These are phyloP conservation scores for Drosophila bocqueti DNA, from an alignment of 1,140 invertebrate species.

Conservation along the genomic window DNA sequence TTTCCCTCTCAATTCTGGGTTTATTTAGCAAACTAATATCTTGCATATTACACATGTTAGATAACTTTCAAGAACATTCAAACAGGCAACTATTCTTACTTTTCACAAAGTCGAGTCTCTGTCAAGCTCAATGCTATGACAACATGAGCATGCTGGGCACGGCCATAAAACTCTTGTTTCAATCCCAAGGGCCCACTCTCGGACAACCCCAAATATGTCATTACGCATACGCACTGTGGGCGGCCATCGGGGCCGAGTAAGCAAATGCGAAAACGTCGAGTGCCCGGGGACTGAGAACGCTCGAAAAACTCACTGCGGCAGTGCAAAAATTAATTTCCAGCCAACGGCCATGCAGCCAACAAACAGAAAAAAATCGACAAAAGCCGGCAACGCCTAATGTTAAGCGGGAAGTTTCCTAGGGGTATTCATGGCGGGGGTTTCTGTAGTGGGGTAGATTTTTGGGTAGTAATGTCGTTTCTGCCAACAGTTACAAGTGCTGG, in stretches of 20 bases:
- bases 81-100: not conserved
- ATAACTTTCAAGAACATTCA: not conserved
- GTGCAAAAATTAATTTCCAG: slow-evolving; percentile 65
- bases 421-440: not conserved
- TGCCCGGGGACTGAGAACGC: slow-evolving; percentile 6
- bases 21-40: not conserved
- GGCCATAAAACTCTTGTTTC: slow-evolving; percentile 32
- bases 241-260: slow-evolving; percentile 30
- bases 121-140: slow-evolving; percentile 14
- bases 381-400: slow-evolving; percentile 46
- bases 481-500: slow-evolving; percentile 58
- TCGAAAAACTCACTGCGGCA: slow-evolving; percentile 34
- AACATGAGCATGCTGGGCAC: slow-evolving; percentile 19
- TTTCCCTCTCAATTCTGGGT: not conserved
- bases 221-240: slow-evolving; percentile 58
- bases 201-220: slow-evolving; percentile 45
- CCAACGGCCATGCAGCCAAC: slow-evolving; percentile 47
- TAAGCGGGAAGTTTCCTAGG: not conserved
- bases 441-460: not conserved
- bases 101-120: slow-evolving; percentile 1
- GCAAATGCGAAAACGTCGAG: slow-evolving; percentile 28
- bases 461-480: slow-evolving; percentile 10
- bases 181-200: slow-evolving; percentile 20
- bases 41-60: not conserved
- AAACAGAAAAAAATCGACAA: slow-evolving; percentile 43